Conservation (phyloP, 2,888 invertebrate genomes). For the Heliconius sara region DNA sequence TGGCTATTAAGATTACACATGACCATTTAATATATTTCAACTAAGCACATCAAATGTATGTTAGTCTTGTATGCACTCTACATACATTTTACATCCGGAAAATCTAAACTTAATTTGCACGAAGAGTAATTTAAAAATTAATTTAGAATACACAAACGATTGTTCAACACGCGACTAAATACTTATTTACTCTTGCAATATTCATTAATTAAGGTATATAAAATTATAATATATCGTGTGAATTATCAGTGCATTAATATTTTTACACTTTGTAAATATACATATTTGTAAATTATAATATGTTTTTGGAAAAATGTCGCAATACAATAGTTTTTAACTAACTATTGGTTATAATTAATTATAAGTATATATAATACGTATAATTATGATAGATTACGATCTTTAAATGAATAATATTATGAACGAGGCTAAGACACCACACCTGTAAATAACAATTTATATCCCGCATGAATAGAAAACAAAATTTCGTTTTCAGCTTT, state of each 20-base stretch:
- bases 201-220: not conserved
- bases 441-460: not conserved
- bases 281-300: not conserved
- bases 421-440: not conserved
- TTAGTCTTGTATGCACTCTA: not conserved
- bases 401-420: not conserved
- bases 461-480: not conserved
- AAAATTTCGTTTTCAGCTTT: not conserved
- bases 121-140: conserved; percentile 2
- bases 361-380: not conserved
- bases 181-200: not conserved
- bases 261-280: not conserved
- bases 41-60: not conserved
- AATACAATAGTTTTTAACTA: not conserved
- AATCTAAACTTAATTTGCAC: conserved; percentile 2
- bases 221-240: conserved; percentile 14
- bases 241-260: not conserved
- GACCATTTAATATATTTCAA: not conserved
- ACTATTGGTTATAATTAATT: not conserved
- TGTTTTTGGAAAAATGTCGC: not conserved
- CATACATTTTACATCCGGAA: conserved; percentile 2
- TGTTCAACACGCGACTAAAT: conserved; percentile 3
- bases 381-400: not conserved
- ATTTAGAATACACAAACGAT: not conserved
- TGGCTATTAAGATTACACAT: too few relatives aligned